Evolutionary conservation across 2,888 invertebrate species (phyloP), one percentile per base, ranked within the genome.

Genomic region (Cephus runcator): DNA sequence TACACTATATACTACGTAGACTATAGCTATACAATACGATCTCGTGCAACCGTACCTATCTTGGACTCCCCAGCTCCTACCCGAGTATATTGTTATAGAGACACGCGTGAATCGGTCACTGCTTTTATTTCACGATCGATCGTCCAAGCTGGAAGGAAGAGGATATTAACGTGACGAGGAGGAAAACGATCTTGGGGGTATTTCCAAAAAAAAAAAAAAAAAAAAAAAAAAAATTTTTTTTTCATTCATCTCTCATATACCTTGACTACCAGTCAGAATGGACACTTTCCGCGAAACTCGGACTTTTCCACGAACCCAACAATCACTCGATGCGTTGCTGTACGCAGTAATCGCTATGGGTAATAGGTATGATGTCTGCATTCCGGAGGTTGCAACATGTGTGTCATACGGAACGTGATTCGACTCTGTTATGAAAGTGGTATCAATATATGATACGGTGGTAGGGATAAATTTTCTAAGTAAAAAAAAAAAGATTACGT

Each of bases 381-480:
- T 89, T 90, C 89, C 89, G 84, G 82, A 84, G 86, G 85, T 87
- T 87, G 89, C 89, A 87, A 88, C 90, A 91, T 90, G 89, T 91
- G 89, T 90, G 91, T 90, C 90, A 91, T 88, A 89, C 86, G 85
- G 87, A 88, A 91, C 91, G 91, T 91, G 91, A 89, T 87, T 89
- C 87, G 91, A 85, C 88, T 88, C 81, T 82, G 83, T 87, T 88
- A 87, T 86, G 87, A 84, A 85, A 40, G 75, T 33, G 30, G 75
- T 78, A 78, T 78, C 83, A 85, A 87, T 56, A 40, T 40, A 56
- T 23, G 56, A 56, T 56, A 56, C 56, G 56, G 23, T 23, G 56
- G 56, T 23, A 9, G 56, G 56, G 56, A 56, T 56, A 56, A 56
- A 56, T 56, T 56, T 56, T 56, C 56, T 9, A 6, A 9, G 56